Evolutionary conservation across 1,140 invertebrate species (phyloP), one percentile per base, ranked within the genome.

Genomic region (Trissolcus basalis): DNA sequence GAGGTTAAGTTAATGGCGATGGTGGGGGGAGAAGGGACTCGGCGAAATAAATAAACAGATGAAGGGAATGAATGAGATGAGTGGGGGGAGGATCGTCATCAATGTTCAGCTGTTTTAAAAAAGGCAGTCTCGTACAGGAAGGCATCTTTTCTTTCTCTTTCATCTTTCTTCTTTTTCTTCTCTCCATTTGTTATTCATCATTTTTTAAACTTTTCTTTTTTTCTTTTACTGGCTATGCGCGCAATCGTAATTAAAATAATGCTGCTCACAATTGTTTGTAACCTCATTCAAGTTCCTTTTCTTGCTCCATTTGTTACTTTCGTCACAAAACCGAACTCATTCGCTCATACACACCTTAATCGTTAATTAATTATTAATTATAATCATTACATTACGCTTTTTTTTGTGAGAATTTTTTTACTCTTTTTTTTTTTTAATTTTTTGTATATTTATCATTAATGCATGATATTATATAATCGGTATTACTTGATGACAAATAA

Each of bases 41-140:
- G 16, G 36, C 51, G 59, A 71, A 71, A 55, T 71, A 71, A 71
- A 63, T 71, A 63, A 63, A 49, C 60, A 13, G 58, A 63, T 63
- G 68, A 50, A 61, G 50, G 67, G 49, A 50, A 55, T 56, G 55
- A 48, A 64, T 36, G 32, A 41, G 15, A 51, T 41, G 59, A 49
- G 32, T 36, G 36, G 65, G n/a, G 45, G 48, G 13, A 35, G 55
- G 36, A 41, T 41, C 49, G 58, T 70, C 44, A 44, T 68, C 65
- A 70, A 59, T 27, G 65, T 76, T 76, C 61, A 70, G 73, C 73
- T 77, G 73, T 64, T 72, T 77, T 77, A 77, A 77, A 77, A 76
- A 77, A 71, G 74, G 74, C 74, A 77, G 74, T 77, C 68, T 71
- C 68, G 68, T 77, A 76, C 67, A 76, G 73, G 73, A 76, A 76